phyloP scores from a whole-genome alignment of 2,113 vertebrate genomes.

The Podocnemis expansa region DNA sequence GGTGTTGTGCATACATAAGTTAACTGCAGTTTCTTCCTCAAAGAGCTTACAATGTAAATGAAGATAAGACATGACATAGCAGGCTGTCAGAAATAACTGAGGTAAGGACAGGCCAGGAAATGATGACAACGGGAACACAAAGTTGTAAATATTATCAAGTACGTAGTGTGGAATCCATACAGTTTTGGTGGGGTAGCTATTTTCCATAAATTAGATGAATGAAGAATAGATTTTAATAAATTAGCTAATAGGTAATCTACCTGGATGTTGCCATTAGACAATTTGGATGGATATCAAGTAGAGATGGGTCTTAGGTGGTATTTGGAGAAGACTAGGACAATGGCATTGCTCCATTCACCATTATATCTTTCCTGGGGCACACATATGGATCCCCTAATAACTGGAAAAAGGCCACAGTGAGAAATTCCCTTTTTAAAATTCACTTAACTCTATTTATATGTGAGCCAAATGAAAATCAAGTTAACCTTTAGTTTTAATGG shows the following conservation, averaged over 20 bases:
- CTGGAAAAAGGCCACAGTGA: not conserved
- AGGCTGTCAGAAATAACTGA: not conserved
- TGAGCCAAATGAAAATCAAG: not conserved
- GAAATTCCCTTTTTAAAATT: not conserved
- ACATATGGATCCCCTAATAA: not conserved
- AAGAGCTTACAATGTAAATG: not conserved
- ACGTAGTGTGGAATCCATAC: not conserved
- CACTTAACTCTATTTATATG: not conserved
- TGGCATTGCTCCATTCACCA: not conserved
- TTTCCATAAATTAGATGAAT: not conserved
- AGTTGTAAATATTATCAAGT: not conserved
- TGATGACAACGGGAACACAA: not conserved
- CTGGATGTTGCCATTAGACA: not conserved
- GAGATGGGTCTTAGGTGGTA: not conserved
- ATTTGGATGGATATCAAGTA: not conserved
- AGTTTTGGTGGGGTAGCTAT: not conserved
- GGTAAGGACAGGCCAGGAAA: not conserved
- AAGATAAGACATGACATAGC: not conserved
- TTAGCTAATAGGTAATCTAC: not conserved
- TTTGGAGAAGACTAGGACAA: not conserved
- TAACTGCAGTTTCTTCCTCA: not conserved
- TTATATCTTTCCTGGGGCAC: not conserved
- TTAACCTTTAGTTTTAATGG: fast-evolving
- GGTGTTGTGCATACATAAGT: not conserved
- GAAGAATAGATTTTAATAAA: not conserved